Evolutionary conservation across 2,888 invertebrate species (phyloP).

Genomic region (Antheraea yamamai): DNA sequence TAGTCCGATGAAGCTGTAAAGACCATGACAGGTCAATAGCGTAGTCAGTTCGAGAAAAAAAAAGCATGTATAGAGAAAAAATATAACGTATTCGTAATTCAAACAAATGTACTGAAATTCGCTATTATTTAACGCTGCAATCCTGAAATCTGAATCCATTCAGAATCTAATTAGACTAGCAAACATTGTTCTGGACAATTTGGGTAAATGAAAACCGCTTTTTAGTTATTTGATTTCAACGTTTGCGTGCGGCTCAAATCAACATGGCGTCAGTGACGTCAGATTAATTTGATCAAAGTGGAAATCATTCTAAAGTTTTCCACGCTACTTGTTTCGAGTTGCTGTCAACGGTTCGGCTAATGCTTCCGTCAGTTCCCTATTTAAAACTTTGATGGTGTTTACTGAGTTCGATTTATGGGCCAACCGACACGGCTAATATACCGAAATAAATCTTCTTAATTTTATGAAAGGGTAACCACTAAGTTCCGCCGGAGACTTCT

Average conservation of each 20-base stretch:
- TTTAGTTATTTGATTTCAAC: slow-evolving; percentile 42
- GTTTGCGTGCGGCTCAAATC: slow-evolving; percentile 36
- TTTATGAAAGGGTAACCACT: slow-evolving; percentile 29
- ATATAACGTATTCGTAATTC: too few relatives aligned
- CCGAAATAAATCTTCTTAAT: slow-evolving; percentile 29
- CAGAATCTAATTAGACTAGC: slow-evolving; percentile 4
- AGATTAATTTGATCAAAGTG: slow-evolving; percentile 77
- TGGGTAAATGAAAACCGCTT: not conserved
- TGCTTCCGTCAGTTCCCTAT: slow-evolving; percentile 76
- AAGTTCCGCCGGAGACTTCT: slow-evolving; percentile 8
- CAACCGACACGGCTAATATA: slow-evolving; percentile 24
- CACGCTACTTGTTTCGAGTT: slow-evolving; percentile 68
- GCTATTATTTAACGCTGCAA: not conserved
- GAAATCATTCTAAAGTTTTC: slow-evolving; percentile 68
- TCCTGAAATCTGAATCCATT: not conserved
- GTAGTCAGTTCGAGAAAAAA: too few relatives aligned
- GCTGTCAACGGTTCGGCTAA: slow-evolving; percentile 76
- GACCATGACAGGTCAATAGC: too few relatives aligned
- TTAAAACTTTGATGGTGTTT: slow-evolving; percentile 77
- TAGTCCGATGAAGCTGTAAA: too few relatives aligned
- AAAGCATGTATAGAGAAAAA: too few relatives aligned
- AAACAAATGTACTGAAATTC: not conserved
- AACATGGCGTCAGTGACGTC: slow-evolving; percentile 61
- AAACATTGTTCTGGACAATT: slow-evolving; percentile 2
- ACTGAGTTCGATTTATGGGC: slow-evolving; percentile 57